These are phyloP conservation scores for Characodon lateralis DNA, from an alignment of 2,797 vertebrate species.

Conservation along the genomic window DNA sequence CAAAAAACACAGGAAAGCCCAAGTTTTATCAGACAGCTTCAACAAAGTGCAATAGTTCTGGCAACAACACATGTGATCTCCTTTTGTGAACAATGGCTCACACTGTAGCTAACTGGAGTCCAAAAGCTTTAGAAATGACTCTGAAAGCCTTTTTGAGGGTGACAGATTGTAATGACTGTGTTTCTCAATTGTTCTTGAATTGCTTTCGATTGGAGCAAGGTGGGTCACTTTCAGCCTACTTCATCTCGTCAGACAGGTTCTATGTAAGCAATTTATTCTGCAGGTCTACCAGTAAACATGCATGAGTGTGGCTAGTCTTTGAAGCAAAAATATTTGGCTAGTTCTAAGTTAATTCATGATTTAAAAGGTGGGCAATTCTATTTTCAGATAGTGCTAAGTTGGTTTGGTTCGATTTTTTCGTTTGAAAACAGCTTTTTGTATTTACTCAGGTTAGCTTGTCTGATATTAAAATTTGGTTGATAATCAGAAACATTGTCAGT, in stretches of 20 bases:
- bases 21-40: no score
- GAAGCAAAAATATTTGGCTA: no score
- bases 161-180: not conserved
- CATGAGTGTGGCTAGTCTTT: no score
- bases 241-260: not conserved
- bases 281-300: no score
- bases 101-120: not conserved
- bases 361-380: not conserved
- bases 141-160: not conserved
- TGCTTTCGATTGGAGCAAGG: not conserved
- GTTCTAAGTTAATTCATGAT: no score
- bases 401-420: not conserved
- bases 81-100: not conserved
- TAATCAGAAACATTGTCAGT: not conserved
- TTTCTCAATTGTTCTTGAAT: not conserved
- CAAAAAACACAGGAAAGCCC: no score
- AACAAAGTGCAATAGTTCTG: no score
- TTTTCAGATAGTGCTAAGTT: not conserved
- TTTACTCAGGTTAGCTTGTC: not conserved
- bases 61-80: not conserved
- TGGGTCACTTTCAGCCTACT: not conserved
- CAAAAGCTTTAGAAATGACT: not conserved
- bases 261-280: no score
- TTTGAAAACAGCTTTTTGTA: not conserved
- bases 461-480: not conserved